A percentile compares a stretch with the other conserved stretches of the same genome.
These are phyloP conservation scores for Scarus forsteni DNA, from an alignment of 2,797 vertebrate genomes.

Conservation along the genomic window DNA sequence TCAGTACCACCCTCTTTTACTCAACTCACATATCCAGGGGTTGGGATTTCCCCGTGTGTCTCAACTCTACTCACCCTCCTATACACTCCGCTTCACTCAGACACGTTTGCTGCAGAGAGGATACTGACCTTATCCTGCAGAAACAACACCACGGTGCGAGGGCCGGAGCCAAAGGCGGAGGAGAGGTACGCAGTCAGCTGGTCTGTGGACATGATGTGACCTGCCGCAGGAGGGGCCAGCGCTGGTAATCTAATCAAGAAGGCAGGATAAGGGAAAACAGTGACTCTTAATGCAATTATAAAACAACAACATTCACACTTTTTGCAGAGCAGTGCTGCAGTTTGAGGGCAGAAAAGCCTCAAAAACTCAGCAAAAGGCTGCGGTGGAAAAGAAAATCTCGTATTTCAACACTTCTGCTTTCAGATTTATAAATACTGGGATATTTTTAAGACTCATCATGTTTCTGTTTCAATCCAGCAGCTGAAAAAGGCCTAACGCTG, in stretches of 20 bases:
- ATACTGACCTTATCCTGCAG: slow-evolving; percentile 89
- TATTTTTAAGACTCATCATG: not conserved
- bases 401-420: no score
- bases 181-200: slow-evolving; percentile 84
- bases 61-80: not conserved
- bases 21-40: slow-evolving; percentile 10
- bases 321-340: not conserved
- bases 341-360: not conserved
- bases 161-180: slow-evolving; percentile 78
- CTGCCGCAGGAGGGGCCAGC: slow-evolving; percentile 77
- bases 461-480: no score
- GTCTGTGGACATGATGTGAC: slow-evolving; percentile 84
- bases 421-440: no score
- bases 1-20: slow-evolving; percentile 16
- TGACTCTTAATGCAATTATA: not conserved
- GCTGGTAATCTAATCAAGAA: slow-evolving; percentile 76
- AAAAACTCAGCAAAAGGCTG: no score
- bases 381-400: no score
- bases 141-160: slow-evolving; percentile 89
- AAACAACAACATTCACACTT: not conserved
- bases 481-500: not conserved
- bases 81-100: not conserved
- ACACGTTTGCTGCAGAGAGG: not conserved
- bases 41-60: not conserved
- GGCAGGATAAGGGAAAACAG: not conserved